Evolutionary conservation across 1,140 invertebrate genomes (phyloP).

Genomic region (Pogonomyrmex californicus): DNA sequence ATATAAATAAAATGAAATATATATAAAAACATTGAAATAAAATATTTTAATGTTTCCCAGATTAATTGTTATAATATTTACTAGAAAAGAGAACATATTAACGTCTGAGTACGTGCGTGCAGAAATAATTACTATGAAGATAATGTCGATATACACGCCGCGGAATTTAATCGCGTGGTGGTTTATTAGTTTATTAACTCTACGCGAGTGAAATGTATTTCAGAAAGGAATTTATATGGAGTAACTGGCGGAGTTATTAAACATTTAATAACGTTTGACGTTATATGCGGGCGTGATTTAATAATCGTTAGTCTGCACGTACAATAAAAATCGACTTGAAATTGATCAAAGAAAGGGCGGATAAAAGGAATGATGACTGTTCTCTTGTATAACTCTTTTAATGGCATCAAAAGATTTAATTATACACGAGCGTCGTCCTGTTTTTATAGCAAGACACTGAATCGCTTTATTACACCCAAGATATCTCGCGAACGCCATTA

Average conservation of each 20-base stretch:
- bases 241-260: slow-evolving; percentile 44
- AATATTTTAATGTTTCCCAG: background rate
- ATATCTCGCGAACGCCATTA: background rate
- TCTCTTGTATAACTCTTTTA: slow-evolving; percentile 21
- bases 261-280: slow-evolving; percentile 53
- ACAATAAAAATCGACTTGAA: slow-evolving; percentile 29
- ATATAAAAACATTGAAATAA: background rate
- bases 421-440: background rate
- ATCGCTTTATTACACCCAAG: slow-evolving; percentile 3
- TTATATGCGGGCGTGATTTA: slow-evolving; percentile 25
- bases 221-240: slow-evolving; percentile 45
- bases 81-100: background rate
- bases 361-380: background rate
- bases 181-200: slow-evolving; percentile 59
- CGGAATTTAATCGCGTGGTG: slow-evolving; percentile 27
- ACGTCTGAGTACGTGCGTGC: background rate
- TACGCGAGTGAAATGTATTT: slow-evolving; percentile 27
- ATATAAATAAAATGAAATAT: background rate
- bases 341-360: slow-evolving; percentile 37
- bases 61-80: slow-evolving; percentile 2
- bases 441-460: slow-evolving; percentile 34
- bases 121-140: slow-evolving; percentile 38
- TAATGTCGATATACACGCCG: background rate
- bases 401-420: slow-evolving; percentile 48
- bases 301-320: slow-evolving; percentile 35